phyloP scores from a whole-genome alignment of 1,140 invertebrate genomes.

The Drosophila leontia region DNA sequence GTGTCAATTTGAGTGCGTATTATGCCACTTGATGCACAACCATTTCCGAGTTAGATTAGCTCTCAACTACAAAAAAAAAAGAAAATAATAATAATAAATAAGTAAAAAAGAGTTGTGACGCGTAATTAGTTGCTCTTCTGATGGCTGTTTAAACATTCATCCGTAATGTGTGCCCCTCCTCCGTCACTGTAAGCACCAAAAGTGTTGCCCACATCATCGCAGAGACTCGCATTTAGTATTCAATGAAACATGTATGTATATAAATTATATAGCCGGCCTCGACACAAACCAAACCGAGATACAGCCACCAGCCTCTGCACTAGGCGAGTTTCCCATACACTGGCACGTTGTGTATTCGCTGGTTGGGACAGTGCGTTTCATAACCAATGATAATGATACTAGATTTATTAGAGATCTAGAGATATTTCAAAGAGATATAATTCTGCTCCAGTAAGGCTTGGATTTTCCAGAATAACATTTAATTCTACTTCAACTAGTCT shows the following conservation, averaged over 20 bases:
- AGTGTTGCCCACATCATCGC: conserved; percentile 52
- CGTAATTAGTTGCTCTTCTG: conserved; percentile 44
- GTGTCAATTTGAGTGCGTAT: conserved; percentile 38
- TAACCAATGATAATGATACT: neutral
- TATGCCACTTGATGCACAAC: conserved; percentile 11
- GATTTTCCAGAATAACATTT: no score
- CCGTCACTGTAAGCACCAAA: conserved; percentile 41
- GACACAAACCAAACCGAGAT: conserved; percentile 39
- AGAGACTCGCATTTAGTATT: conserved; percentile 7
- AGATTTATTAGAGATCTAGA: neutral
- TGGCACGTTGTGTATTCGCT: conserved; percentile 2
- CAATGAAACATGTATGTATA: conserved; percentile 13
- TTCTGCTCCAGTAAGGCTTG: no score
- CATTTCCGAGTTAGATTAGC: conserved; percentile 40
- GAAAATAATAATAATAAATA: no score
- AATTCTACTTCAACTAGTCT: no score
- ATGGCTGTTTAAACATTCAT: conserved; percentile 45
- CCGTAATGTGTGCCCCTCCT: conserved; percentile 14
- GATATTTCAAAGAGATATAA: no score
- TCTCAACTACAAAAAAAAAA: neutral
- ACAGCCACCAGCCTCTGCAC: conserved; percentile 34
- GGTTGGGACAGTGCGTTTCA: conserved; percentile 5
- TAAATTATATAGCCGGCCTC: conserved; percentile 54
- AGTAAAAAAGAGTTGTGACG: conserved; percentile 21
- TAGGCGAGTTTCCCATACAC: conserved; percentile 30